Evolutionary conservation across 2,797 vertebrate species (phyloP).

Genomic region (Galago senegalensis): DNA sequence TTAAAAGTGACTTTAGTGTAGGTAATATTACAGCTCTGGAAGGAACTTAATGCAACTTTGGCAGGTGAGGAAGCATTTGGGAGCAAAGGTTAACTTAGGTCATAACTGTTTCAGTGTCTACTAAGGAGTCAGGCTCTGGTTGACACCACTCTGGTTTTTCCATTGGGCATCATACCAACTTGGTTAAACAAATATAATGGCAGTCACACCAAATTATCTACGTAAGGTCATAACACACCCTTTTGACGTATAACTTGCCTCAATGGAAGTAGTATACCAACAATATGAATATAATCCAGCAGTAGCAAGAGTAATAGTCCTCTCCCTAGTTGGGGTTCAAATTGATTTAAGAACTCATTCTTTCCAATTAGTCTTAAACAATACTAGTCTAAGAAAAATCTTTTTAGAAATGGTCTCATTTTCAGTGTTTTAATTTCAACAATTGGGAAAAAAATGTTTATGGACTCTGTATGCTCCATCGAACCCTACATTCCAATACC

Average conservation of each 20-base stretch:
- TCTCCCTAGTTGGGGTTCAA: background rate
- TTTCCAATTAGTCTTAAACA: conserved; percentile 15
- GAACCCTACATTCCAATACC: background rate
- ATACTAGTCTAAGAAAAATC: background rate
- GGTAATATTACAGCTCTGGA: background rate
- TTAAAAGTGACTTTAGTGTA: conserved; percentile 58
- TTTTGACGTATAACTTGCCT: conserved; percentile 62
- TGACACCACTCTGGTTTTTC: conserved; percentile 42
- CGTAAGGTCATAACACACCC: conserved; percentile 45
- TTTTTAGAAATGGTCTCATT: conserved; percentile 21
- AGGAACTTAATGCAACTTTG: background rate
- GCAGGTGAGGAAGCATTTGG: background rate
- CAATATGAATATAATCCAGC: background rate
- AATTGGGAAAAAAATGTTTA: background rate
- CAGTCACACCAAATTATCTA: conserved; percentile 57
- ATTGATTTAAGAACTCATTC: conserved; percentile 14
- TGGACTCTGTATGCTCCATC: background rate
- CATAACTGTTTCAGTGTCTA: background rate
- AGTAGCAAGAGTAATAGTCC: background rate
- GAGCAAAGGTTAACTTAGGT: conserved; percentile 29
- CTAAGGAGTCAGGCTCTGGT: conserved; percentile 7
- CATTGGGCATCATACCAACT: conserved; percentile 78
- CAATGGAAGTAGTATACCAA: background rate
- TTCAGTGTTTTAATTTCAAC: conserved; percentile 18
- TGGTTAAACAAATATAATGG: conserved; percentile 80